Base-by-base conservation (phyloP, 2,888 invertebrate genomes). In the Nomada ruficornis region DNA sequence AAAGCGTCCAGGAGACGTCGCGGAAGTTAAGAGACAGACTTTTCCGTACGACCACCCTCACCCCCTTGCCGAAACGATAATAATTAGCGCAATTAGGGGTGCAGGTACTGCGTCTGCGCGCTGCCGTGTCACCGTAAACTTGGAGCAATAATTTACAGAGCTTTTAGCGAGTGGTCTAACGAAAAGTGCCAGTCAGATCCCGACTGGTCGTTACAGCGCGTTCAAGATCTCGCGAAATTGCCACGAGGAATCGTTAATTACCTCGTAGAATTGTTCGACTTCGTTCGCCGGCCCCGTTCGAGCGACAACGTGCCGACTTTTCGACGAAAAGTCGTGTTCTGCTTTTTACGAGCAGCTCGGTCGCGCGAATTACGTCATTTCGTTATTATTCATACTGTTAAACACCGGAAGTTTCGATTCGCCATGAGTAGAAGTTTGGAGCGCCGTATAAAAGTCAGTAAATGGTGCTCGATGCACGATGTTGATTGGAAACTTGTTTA, bases 51-150 rank as follows among this genome's bases (percentile, higher is more conserved):
- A 20, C 15, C 13, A 18, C 20, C 47, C 47, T 81, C 80, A 52
- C 42, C 73, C 68, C 52, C 73, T 59, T 86, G 82, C 82, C 89
- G 82, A 88, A 90, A 87, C 87, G 82, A 90, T 90, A 88, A 91
- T 90, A 91, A 91, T 91, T 91, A 91, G 86, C 68, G 85, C 86
- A 87, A 88, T 90, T 89, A 89, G 84, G 77, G 82, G 69, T 68
- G 80, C 70, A 64, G 68, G 63, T 73, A 67, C 78, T 57, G 80
- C 82, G 79, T 81, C 82, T 75, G 81, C 74, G 77, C 71, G 60
- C 69, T 71, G 60, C 73, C 64, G 73, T 76, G 77, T 81, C 79
- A 77, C 77, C 73, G 77, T 85, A 88, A 88, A 88, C 89, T 88
- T 87, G 79, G 55, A 69, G 84, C 84, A 84, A 88, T 88, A 88